Base-by-base conservation (phyloP, 2,888 invertebrate species). In the Tanaodytes sp. region DNA sequence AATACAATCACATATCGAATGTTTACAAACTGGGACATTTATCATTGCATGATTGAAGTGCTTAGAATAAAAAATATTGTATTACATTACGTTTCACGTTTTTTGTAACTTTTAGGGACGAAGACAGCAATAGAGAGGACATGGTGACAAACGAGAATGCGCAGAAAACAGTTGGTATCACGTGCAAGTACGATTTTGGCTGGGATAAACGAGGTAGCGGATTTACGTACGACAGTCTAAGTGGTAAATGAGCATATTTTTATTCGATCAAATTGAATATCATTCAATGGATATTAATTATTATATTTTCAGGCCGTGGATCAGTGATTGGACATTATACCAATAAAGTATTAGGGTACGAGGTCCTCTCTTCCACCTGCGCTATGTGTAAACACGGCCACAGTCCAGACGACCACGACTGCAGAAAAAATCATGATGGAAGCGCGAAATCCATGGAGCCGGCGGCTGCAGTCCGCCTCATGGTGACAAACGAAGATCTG, bases 391-490 rank as follows among this genome's bases (percentile, higher is more conserved):
- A 57, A 5, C 36, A 18, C 1, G 57, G 45, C 4, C 36, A 57
- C 11, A 6, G 9, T 20, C 19, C 57, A 9, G n/a, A 57, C 20
- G 33, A 67, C 14, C 72, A 73, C 43, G 52, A 67, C 16, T 48
- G 48, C 20, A n/a, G 36, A 12, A 33, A 36, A 33, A 48, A 48
- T 19, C 48, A 48, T 68, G 70, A 16, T 30, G 72, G 23, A 8
- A 33, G 61, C 23, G 57, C 72, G 0, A 74, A 74, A 48, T 59
- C 65, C 0, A 74, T 72, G 74, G 65, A 74, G 20, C 57, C 72
- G 11, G 43, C 43, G 2, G 20, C 43, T 18, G 54, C 40, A 8
- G 54, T 43, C n/a, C 16, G 64, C 30, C 19, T 73, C 19, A 16
- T 71, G 8, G 36, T 59, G 9, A 37, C 58, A 2, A 61, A 72